These are phyloP conservation scores for Aurelia sp. DNA, from an alignment of 30 jellyfish, hydroid and myxozoan species.

Conservation along the genomic window DNA sequence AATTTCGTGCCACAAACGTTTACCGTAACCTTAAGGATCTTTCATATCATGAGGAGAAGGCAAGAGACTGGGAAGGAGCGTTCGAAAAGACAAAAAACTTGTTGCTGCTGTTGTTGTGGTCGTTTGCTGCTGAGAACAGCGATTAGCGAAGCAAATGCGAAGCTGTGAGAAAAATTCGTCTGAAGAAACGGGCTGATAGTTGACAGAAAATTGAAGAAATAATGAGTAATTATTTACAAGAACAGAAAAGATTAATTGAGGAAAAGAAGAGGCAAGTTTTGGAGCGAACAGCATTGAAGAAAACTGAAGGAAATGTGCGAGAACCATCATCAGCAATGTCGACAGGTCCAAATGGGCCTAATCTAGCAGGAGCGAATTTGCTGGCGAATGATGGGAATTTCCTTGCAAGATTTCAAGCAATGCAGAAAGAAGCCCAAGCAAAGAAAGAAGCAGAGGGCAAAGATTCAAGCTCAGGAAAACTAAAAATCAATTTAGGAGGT, in stretches of 20 bases:
- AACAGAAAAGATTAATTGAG: constrained; percentile 54
- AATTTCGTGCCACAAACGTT: no score
- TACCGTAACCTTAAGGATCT: no score
- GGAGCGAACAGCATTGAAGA: constrained; percentile 23
- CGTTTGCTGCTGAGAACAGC: no score
- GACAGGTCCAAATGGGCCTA: constrained; percentile 35
- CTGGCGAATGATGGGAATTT: constrained; percentile 92
- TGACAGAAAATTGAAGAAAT: not conserved
- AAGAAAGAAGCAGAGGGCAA: constrained; percentile 7
- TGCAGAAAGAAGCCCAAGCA: constrained; percentile 74
- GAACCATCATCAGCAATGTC: constrained; percentile 33
- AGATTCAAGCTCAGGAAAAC: constrained; percentile 36
- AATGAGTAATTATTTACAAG: constrained; percentile 57
- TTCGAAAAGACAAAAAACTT: no score
- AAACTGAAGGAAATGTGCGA: not conserved
- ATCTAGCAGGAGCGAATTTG: not conserved
- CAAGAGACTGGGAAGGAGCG: no score
- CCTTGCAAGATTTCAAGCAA: constrained; percentile 87
- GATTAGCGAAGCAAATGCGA: no score
- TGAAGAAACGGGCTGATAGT: no score
- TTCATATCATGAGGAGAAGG: no score
- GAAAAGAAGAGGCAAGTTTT: constrained; percentile 65
- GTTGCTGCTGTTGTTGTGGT: no score
- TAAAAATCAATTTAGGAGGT: constrained; percentile 27
- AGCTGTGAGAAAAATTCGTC: no score